phyloP scores from a whole-genome alignment of 92 coral and sea anemone genomes.

The Palythoa grandis region DNA sequence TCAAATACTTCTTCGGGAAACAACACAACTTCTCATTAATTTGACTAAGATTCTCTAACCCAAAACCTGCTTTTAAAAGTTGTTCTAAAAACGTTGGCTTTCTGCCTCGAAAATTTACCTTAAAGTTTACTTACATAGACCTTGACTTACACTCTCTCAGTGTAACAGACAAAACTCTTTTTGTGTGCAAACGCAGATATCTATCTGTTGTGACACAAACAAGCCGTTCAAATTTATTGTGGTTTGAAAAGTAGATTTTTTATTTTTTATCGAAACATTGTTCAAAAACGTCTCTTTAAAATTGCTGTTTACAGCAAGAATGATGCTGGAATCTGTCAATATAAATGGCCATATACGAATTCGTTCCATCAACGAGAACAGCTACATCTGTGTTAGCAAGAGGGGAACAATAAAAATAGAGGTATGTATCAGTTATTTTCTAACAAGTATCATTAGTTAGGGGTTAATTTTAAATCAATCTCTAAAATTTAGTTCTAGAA shows the following conservation, averaged over 20 bases:
- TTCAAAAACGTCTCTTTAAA: neutral
- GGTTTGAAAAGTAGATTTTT: neutral
- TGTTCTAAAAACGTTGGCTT: no score
- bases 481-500: neutral
- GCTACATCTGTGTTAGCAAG: slow-evolving; percentile 56
- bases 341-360: slow-evolving; percentile 58
- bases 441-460: neutral
- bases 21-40: no score
- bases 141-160: no score
- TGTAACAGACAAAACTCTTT: no score
- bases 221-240: no score
- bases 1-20: no score
- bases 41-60: no score
- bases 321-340: slow-evolving; percentile 66
- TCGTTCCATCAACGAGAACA: slow-evolving; percentile 55
- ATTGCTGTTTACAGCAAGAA: slow-evolving; percentile 38
- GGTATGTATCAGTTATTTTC: slow-evolving; percentile 40
- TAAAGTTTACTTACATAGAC: no score
- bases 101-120: no score
- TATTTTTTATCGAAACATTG: neutral
- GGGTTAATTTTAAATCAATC: neutral
- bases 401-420: slow-evolving; percentile 49
- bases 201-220: no score
- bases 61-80: no score
- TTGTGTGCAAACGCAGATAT: no score